Evolutionary conservation across 2,113 vertebrate genomes (phyloP).

Genomic region (Alligator mississippiensis): DNA sequence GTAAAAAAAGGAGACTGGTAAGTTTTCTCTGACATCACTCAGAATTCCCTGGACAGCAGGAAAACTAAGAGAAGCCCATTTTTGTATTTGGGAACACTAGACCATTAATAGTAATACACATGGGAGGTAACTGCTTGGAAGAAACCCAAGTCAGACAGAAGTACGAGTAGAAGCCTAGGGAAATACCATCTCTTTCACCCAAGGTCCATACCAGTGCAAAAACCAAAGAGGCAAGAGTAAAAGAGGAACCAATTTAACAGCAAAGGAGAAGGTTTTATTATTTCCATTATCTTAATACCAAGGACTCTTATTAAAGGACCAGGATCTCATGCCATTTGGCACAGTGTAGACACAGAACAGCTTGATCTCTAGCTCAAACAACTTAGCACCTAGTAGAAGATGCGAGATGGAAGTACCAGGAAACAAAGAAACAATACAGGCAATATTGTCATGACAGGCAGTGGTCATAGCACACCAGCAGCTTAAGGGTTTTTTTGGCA

Average conservation of each 20-base stretch:
- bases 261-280: background rate
- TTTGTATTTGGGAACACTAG: background rate
- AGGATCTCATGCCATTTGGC: no score
- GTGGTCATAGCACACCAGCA: background rate
- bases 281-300: accelerated
- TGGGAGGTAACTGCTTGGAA: background rate
- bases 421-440: background rate
- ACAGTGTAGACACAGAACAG: no score
- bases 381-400: no score
- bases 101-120: background rate
- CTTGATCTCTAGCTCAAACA: no score
- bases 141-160: no score
- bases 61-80: background rate
- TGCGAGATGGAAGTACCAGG: background rate
- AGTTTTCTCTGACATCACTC: background rate
- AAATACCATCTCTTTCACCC: no score
- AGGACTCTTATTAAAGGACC: background rate
- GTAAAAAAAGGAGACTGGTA: no score
- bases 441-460: background rate
- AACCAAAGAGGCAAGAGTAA: background rate
- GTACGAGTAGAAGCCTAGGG: no score
- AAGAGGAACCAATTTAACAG: background rate
- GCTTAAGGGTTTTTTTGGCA: background rate
- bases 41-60: background rate
- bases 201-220: background rate